Base-by-base conservation (phyloP, 2,888 invertebrate species). In the Pemphredon lugubris region DNA sequence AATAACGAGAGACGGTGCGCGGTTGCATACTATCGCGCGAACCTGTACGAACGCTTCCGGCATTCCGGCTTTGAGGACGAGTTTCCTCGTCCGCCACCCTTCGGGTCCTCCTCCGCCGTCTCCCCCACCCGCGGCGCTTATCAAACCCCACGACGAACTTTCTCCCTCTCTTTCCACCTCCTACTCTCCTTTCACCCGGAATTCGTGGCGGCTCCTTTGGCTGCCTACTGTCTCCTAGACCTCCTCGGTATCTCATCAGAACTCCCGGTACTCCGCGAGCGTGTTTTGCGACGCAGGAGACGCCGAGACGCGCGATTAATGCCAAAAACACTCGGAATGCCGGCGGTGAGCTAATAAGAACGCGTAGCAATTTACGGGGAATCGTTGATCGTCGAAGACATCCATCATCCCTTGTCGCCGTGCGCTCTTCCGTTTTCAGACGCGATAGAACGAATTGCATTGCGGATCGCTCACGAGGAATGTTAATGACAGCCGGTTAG, bases 31-130 rank as follows among this genome's bases (percentile, higher is more conserved):
- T 58, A 64, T 64, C 64, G 39, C 40, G 45, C n/a, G 42, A 54
- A 21, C 67, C 70, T 72, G 23, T 51, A 65, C 67, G 54, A 73
- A 76, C 69, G 78, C 77, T 69, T 51, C 23, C 44, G 76, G 75
- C 77, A 77, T 77, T 73, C 77, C 73, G 68, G 75, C 83, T 79
- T 81, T 77, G 81, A 77, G 69, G 70, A 67, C 60, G 66, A 44
- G 30, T 34, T 32, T 32, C 14, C 18, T 53, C 47, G 47, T 57
- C 59, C 59, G n/a, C n/a, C n/a, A n/a, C n/a, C n/a, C n/a, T n/a
- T n/a, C n/a, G n/a, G n/a, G n/a, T n/a, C n/a, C n/a, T 58, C 66
- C 51, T 68, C 63, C 37, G 21, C 9, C 57, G 21, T 59, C 73
- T 58, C 32, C 67, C 55, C 57, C 66, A 51, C 45, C 55, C n/a